These are phyloP conservation scores for Yasuhikotakia modesta DNA, from an alignment of 2,797 vertebrate species.

Conservation along the genomic window DNA sequence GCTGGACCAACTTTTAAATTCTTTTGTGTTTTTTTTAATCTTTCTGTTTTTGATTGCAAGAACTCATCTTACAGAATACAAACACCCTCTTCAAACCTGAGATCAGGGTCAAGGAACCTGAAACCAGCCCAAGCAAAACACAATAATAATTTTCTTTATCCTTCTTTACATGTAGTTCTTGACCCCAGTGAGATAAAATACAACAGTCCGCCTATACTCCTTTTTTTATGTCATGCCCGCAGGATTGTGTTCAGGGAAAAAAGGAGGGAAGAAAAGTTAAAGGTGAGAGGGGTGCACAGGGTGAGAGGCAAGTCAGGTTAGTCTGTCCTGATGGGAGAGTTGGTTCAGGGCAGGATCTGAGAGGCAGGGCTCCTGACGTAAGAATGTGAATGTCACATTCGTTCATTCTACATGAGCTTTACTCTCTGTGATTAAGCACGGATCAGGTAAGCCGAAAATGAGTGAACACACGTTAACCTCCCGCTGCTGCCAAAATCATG, in stretches of 20 bases:
- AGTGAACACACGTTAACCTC: conserved; percentile 60
- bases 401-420: conserved; percentile 35
- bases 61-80: too few species aligned
- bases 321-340: conserved; percentile 14
- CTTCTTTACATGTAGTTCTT: too few species aligned
- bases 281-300: conserved; percentile 39
- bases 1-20: too few species aligned
- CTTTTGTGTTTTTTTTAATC: too few species aligned
- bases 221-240: not conserved
- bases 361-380: conserved; percentile 18
- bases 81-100: too few species aligned
- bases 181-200: conserved; percentile 5
- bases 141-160: too few species aligned
- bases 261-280: conserved; percentile 13
- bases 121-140: not conserved
- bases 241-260: not conserved
- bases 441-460: conserved; percentile 63
- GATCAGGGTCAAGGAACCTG: too few species aligned
- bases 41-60: too few species aligned
- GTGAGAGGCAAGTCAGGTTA: conserved; percentile 64
- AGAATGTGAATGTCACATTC: conserved; percentile 42
- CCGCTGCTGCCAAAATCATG: conserved; percentile 30
- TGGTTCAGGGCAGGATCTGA: conserved; percentile 3
- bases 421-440: conserved; percentile 35
- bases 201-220: not conserved